Percentiles rank a stretch among this genome's conserved stretches.
Conservation (phyloP, 2,888 invertebrate genomes). For the Deroplatys truncata region DNA sequence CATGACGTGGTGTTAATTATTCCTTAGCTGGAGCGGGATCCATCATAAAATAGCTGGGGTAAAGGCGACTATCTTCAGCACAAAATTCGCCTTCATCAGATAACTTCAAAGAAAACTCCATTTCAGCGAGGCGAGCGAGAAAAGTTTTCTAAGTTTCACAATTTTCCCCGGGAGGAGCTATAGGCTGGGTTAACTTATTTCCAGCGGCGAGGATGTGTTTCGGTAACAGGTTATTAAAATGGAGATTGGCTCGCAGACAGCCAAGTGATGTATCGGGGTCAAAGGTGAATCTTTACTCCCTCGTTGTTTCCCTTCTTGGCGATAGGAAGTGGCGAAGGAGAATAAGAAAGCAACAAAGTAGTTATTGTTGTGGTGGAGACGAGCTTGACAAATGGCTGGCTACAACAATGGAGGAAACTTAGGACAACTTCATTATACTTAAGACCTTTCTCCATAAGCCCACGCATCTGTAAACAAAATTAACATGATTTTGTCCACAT, state of each 20-base stretch:
- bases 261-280: conserved; percentile 19
- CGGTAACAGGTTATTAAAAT: conserved; percentile 23
- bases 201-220: neutral
- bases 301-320: neutral
- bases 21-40: neutral
- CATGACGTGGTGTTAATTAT: conserved; percentile 7
- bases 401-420: no score
- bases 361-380: no score
- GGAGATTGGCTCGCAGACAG: conserved; percentile 21
- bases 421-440: no score
- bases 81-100: conserved; percentile 20
- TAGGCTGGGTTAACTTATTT: neutral
- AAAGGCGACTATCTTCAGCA: neutral
- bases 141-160: conserved; percentile 26
- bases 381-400: no score
- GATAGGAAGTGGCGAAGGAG: neutral
- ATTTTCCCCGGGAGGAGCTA: conserved; percentile 1
- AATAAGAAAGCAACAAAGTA: neutral
- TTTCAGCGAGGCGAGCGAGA: conserved; percentile 16
- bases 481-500: no score
- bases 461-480: no score
- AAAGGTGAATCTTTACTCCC: conserved; percentile 4
- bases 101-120: conserved; percentile 24
- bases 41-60: neutral
- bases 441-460: no score